Base-by-base conservation (phyloP, 2,797 vertebrate genomes). In the Eulemur rubriventer region DNA sequence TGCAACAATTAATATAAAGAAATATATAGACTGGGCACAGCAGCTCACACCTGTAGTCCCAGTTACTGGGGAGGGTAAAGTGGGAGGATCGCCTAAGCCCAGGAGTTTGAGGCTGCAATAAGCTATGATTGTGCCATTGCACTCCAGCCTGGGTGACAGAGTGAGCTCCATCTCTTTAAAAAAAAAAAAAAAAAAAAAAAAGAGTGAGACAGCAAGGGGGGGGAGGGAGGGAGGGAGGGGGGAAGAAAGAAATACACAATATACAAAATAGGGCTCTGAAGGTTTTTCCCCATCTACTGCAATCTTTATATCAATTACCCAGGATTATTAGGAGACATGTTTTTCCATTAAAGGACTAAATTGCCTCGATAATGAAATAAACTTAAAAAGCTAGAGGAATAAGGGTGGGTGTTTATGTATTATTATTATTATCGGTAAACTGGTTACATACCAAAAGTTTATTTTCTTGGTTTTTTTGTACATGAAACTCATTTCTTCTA, bases 401-500 rank as follows among this genome's bases (percentile, higher is more conserved):
- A 96, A 79, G 12, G 9, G 20, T 10, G 28, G 28, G 7, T 59
- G 33, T 61, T 63, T 92, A 89, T 78, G 18, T 43, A 12, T 55
- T 33, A n/a, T 41, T 80, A 61, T 43, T 30, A 28, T 12, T 63
- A 43, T 43, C 9, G 28, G 43, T 91, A 70, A 95, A 95, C 70
- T 96, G 30, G 38, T 43, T 91, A 93, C 73, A 89, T 41, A 73
- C 5, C 28, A 95, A 82, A 70, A 70, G 12, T 18, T 35, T 67
- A 67, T 18, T 41, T 80, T 57, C 52, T 41, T 81, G 9, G 55
- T 20, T 30, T 69, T 72, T 50, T 30, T 26, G 86, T 33, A 89
- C 30, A 85, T 50, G 13, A 89, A 93, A 57, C 38, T 76, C 41
- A 96, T 52, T 95, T 96, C 70, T 72, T 92, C 75, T 87, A 1